Conservation (phyloP, 2,888 invertebrate species). For the Leucophenga montana region DNA sequence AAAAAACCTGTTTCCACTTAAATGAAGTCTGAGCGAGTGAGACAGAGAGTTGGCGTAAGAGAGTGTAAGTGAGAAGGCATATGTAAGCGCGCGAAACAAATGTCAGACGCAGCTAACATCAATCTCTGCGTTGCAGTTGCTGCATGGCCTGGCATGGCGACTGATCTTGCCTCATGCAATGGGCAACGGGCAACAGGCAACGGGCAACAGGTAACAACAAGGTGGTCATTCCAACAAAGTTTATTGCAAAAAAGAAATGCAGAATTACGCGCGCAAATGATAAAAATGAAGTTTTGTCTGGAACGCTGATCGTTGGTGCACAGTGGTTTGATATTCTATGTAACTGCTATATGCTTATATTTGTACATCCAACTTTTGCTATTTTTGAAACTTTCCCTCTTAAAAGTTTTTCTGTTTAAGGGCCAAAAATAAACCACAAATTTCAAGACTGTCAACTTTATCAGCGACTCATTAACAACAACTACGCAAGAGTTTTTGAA, state of each 20-base stretch:
- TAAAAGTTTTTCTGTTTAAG: too few relatives aligned
- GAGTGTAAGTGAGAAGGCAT: constrained; percentile 49
- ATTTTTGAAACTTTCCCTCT: too few relatives aligned
- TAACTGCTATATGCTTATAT: too few relatives aligned
- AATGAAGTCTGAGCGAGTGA: constrained; percentile 44
- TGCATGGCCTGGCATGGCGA: constrained; percentile 25
- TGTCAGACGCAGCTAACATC: constrained; percentile 65
- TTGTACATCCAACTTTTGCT: constrained; percentile 44
- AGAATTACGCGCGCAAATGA: neutral
- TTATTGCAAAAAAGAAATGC: neutral
- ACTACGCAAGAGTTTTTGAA: too few relatives aligned
- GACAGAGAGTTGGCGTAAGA: constrained; percentile 9
- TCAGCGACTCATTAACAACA: too few relatives aligned
- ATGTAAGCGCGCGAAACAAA: constrained; percentile 60
- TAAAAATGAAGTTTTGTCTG: neutral
- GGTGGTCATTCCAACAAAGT: constrained; percentile 52
- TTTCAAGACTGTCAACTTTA: too few relatives aligned
- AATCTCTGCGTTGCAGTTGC: constrained; percentile 52
- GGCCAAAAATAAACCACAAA: too few relatives aligned
- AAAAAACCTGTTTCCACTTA: constrained; percentile 23
- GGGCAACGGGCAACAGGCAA: constrained; percentile 54
- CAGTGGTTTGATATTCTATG: too few relatives aligned
- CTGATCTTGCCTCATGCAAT: constrained; percentile 36
- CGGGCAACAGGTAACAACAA: constrained; percentile 62
- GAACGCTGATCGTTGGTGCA: too few relatives aligned